phyloP scores from a whole-genome alignment of 2,797 vertebrate genomes.

The Phyllotis vaccarum region DNA sequence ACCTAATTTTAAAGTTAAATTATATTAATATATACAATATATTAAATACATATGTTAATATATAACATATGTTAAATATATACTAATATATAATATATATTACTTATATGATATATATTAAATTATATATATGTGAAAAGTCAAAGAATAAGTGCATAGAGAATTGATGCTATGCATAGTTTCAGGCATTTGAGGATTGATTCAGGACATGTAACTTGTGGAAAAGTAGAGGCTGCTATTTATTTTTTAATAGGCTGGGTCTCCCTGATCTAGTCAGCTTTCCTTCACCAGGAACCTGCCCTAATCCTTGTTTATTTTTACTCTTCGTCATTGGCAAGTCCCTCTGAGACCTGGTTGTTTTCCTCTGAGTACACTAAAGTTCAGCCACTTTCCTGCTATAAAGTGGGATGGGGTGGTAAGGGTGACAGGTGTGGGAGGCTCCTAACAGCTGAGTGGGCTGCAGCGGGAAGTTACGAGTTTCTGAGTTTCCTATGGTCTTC shows the following conservation, averaged over 20 bases:
- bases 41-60: too few relatives aligned
- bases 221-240: not conserved
- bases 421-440: accelerated
- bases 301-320: not conserved
- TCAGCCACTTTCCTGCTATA: not conserved
- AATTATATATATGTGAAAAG: not conserved
- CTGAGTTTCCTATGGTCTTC: not conserved
- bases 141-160: not conserved
- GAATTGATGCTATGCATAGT: not conserved
- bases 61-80: too few relatives aligned
- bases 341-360: not conserved
- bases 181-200: not conserved
- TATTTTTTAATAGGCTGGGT: not conserved
- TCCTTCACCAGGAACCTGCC: not conserved
- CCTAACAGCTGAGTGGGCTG: not conserved
- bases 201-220: not conserved
- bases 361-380: not conserved
- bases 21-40: too few relatives aligned
- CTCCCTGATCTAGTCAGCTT: not conserved
- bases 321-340: not conserved
- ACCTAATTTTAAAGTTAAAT: not conserved
- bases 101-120: too few relatives aligned
- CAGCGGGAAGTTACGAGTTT: not conserved
- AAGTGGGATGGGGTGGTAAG: not conserved
- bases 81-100: too few relatives aligned